Base-by-base conservation (phyloP, 1,140 invertebrate genomes). In the Neodiprion fabricii region DNA sequence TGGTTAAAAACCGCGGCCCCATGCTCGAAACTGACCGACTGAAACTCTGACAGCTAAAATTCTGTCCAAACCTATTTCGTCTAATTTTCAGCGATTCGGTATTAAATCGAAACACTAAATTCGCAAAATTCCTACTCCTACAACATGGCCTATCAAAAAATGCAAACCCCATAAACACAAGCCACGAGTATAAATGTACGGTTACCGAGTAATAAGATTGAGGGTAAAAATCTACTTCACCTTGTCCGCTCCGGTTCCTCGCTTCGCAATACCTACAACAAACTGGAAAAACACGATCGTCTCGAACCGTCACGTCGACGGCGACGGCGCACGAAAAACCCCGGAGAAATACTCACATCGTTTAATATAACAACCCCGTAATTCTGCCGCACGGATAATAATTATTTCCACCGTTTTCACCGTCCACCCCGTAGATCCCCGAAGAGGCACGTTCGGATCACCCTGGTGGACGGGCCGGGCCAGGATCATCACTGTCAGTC, bases 401-500 rank as follows among this genome's bases (percentile, higher is more conserved):
- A 17, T 12, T 14, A 14, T 61, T 14, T 61, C 3, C 53, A 11
- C 53, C n/a, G 53, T 61, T 61, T 61, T 61, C n/a, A 8, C n/a
- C 53, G 53, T 14, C 53, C 53, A 61, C 53, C 53, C 8, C 53
- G 53, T 61, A 17, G 53, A 61, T 61, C 53, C 53, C 11, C 53
- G 53, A 61, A 40, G 28, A 40, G 28, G 28, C 28, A 40, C 28
- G 28, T 40, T 61, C 53, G 53, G 53, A 61, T 61, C 53, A 61
- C 53, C 53, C 53, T 61, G 53, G 53, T 61, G 53, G 53, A 61
- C 53, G 53, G 53, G 53, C 53, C 53, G 53, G 53, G 53, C 53
- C 53, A 61, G n/a, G 53, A 61, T 12, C 53, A 61, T 61, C 72
- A 74, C 82, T 78, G 78, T 73, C 76, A 76, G 74, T 77, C 69